A percentile compares a stretch with the other conserved stretches of the same genome.
Conservation (phyloP, 2,888 invertebrate genomes). For the Timema cristinae region DNA sequence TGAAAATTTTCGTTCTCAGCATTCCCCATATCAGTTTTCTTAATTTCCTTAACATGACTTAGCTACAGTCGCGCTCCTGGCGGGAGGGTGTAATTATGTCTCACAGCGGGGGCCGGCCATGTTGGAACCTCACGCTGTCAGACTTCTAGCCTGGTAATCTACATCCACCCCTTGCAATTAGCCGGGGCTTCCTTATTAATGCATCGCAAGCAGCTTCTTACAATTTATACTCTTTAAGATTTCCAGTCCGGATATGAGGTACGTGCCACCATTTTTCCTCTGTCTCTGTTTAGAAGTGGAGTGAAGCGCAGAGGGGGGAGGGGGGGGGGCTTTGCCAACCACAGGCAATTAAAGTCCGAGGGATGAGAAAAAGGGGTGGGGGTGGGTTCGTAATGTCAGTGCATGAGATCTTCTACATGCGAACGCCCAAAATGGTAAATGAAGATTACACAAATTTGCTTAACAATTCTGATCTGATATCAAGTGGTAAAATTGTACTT, state of each 20-base stretch:
- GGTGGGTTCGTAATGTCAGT: too few relatives aligned
- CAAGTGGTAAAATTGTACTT: too few relatives aligned
- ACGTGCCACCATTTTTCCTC: constrained; percentile 14
- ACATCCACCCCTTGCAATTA: constrained; percentile 40
- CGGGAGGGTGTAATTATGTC: constrained; percentile 25
- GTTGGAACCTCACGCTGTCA: constrained; percentile 23
- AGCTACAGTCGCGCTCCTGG: constrained; percentile 14
- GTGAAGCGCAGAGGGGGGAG: too few relatives aligned
- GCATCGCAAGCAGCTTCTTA: constrained; percentile 25
- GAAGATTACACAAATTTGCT: too few relatives aligned
- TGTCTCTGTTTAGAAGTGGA: too few relatives aligned
- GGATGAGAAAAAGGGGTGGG: too few relatives aligned
- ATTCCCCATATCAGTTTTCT: constrained; percentile 21
- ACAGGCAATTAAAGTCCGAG: too few relatives aligned
- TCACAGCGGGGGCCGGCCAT: constrained; percentile 26
- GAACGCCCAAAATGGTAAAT: too few relatives aligned
- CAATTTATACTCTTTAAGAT: constrained; percentile 25
- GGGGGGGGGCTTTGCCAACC: too few relatives aligned
- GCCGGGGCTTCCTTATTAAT: constrained; percentile 48
- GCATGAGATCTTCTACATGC: too few relatives aligned
- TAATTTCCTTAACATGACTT: constrained; percentile 18
- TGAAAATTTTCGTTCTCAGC: constrained; percentile 15
- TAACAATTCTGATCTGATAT: too few relatives aligned
- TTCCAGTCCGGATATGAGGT: constrained; percentile 27
- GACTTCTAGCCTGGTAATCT: constrained; percentile 9